Evolutionary conservation across 2,797 vertebrate species (phyloP), one percentile per base, ranked within the genome.

Genomic region (Ctenochaetus hawaiiensis): DNA sequence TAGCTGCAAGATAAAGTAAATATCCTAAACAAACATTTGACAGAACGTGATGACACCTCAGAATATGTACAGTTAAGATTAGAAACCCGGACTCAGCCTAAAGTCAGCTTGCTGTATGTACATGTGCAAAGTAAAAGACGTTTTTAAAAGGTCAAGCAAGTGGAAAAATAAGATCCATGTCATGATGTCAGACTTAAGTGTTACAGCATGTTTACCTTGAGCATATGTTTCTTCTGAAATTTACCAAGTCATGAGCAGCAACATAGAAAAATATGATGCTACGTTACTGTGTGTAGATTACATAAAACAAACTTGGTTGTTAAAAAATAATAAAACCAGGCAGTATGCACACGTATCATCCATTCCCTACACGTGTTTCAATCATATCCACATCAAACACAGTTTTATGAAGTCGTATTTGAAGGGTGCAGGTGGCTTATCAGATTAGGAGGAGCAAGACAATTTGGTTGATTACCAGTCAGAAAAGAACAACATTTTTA

Each of bases 1-100:
- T 39, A 66, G 63, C 58, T 0, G 1, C 53, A 72, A 53, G 74
- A 53, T 65, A 75, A 70, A 3, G 51, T 45, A 75, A 77, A 83
- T 72, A 86, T 60, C 44, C 16, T 51, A 8, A 47, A 80, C 63
- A 78, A 88, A 82, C 72, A 59, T 34, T 37, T 10, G 61, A 43
- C 18, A 41, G 37, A n/a, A 75, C 39, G 11, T 13, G 39, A 66
- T 66, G 51, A 68, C 48, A 9, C 77, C 44, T 41, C 41, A 49
- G 48, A 53, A 11, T 71, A 53, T 83, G 56, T 71, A 34, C 63
- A 52, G 39, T 77, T 64, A 2, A 72, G 73, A 80, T 80, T 43
- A 54, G 30, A 53, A 43, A 74, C 37, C 73, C 37, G 67, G 74
- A 77, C 49, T 47, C 67, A 53, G 49, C 52, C 6, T 30, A 18